Evolutionary conservation across 2,888 invertebrate species (phyloP).

Genomic region (Slavum lentiscoides): DNA sequence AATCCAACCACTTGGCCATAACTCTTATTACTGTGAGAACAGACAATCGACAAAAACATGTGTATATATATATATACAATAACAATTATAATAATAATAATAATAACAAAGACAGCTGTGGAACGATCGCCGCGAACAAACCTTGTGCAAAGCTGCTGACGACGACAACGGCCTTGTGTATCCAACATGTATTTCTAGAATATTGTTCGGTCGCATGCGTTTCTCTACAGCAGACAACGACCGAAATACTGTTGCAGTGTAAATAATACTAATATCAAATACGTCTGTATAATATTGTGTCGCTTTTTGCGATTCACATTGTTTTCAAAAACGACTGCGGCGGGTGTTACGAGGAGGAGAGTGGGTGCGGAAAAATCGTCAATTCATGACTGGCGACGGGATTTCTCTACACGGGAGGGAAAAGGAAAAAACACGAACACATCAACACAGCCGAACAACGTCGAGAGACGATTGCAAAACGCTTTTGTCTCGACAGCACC

Average conservation of each 20-base stretch:
- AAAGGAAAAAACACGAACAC: not conserved
- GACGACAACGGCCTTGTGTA: conserved; percentile 11
- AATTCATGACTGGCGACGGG: no score
- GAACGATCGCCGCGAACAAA: not conserved
- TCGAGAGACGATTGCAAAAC: not conserved
- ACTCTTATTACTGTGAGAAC: not conserved
- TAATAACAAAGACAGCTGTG: no score
- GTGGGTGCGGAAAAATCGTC: no score
- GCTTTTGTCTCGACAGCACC: not conserved
- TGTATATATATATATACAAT: no score
- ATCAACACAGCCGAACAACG: not conserved
- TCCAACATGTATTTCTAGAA: not conserved
- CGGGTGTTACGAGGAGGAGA: not conserved
- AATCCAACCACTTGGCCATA: conserved; percentile 54
- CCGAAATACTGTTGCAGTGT: not conserved
- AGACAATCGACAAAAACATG: not conserved
- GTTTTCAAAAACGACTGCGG: not conserved
- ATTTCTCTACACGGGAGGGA: no score
- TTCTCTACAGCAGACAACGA: not conserved
- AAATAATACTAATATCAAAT: no score
- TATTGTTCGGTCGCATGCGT: not conserved
- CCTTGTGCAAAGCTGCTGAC: not conserved
- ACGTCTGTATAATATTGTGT: not conserved
- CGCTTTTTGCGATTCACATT: conserved; percentile 1
- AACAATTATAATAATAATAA: not conserved